phyloP scores from a whole-genome alignment of 1,140 invertebrate species.

The Parasteatoda tepidariorum region DNA sequence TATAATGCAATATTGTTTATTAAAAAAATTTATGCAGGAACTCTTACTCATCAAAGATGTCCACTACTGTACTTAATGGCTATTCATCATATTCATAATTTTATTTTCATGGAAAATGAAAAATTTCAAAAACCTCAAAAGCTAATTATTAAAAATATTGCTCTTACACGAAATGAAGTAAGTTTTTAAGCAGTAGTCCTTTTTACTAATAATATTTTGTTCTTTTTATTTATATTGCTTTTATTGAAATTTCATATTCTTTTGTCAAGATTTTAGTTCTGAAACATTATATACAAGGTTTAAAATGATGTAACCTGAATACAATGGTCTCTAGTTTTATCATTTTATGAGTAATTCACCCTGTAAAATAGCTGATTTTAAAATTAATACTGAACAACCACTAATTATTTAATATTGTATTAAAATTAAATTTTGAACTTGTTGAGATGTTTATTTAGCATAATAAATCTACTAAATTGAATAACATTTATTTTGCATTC shows the following conservation, averaged over 20 bases:
- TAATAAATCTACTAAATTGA: too few species aligned
- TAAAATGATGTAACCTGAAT: too few species aligned
- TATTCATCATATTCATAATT: constrained; percentile 17
- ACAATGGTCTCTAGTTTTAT: too few species aligned
- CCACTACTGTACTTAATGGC: constrained; percentile 40
- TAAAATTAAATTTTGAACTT: too few species aligned
- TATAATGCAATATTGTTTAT: background rate
- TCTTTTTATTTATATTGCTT: background rate
- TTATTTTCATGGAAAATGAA: background rate
- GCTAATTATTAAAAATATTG: background rate
- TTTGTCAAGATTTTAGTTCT: background rate
- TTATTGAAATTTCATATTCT: background rate
- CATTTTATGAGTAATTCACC: too few species aligned
- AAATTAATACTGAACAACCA: too few species aligned
- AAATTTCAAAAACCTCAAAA: background rate
- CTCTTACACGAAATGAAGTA: constrained; percentile 5
- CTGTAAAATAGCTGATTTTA: too few species aligned
- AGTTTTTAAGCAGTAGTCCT: background rate
- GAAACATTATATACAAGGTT: too few species aligned
- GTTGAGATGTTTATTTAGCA: too few species aligned
- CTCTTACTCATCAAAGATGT: background rate
- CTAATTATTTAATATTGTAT: too few species aligned
- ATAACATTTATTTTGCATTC: too few species aligned
- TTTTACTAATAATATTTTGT: background rate
- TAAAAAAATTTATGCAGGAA: background rate